A percentile compares a stretch with the other conserved stretches of the same genome.
Evolutionary conservation across 2,797 vertebrate species (phyloP).

Genomic region (Channa striata): DNA sequence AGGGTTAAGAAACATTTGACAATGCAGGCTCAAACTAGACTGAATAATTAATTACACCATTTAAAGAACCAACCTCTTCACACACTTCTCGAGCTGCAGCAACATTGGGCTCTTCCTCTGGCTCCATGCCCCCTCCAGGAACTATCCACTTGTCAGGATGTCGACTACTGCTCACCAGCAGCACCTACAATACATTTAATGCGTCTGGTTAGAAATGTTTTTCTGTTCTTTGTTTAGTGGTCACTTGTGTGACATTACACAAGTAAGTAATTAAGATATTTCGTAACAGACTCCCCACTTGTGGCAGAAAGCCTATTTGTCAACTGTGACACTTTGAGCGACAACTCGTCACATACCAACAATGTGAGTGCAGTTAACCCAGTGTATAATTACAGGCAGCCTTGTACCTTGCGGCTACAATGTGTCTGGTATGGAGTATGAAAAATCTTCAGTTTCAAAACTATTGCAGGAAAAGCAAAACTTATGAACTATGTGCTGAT

Average conservation of each 20-base stretch:
- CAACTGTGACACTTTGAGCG: background rate
- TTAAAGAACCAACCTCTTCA: constrained; percentile 90
- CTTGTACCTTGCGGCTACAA: background rate
- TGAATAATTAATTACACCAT: background rate
- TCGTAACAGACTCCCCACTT: background rate
- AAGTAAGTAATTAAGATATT: constrained; percentile 3
- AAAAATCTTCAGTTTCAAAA: too few relatives aligned
- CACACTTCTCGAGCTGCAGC: constrained; percentile 97
- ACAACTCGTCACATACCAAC: background rate
- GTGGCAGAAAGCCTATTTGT: background rate
- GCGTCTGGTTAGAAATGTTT: constrained; percentile 5
- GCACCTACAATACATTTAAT: constrained; percentile 84
- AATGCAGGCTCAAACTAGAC: background rate
- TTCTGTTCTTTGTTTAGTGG: background rate
- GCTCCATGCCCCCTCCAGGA: constrained; percentile 98
- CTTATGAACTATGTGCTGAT: constrained; percentile 9
- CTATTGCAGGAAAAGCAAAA: constrained; percentile 2
- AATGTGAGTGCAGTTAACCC: background rate
- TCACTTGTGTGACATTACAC: background rate
- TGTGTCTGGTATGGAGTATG: constrained; percentile 1
- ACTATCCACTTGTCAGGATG: constrained; percentile 99
- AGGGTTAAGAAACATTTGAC: constrained; percentile 11
- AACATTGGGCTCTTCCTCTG: constrained; percentile 93
- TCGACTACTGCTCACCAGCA: constrained; percentile 97
- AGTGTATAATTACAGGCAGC: background rate